Conservation (phyloP, 2,113 vertebrate species). For the Forbesichthys agassizii region DNA sequence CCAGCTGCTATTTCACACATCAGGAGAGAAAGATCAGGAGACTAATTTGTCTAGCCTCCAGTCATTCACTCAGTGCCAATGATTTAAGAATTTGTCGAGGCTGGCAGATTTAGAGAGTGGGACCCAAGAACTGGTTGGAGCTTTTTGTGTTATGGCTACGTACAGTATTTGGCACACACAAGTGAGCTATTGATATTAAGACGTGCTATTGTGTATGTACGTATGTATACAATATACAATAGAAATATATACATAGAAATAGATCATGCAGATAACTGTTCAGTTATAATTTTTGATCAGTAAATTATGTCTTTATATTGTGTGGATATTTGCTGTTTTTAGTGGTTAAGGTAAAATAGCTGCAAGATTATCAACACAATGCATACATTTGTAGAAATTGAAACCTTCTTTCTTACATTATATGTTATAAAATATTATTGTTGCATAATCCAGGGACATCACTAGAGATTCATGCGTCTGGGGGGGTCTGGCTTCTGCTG, state of each 20-base stretch:
- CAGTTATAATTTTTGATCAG: too few species aligned
- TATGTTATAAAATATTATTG: neutral
- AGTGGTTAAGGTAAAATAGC: neutral
- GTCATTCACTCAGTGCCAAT: neutral
- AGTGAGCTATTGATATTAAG: too few species aligned
- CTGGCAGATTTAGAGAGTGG: constrained; percentile 30
- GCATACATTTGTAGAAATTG: too few species aligned
- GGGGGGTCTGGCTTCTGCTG: too few species aligned
- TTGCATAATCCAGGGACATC: neutral
- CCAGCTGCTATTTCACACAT: neutral
- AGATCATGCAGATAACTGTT: too few species aligned
- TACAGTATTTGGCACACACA: neutral
- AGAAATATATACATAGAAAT: too few species aligned
- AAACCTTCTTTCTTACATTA: neutral
- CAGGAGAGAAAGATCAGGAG: constrained; percentile 9
- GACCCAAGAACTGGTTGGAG: constrained; percentile 8
- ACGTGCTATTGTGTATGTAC: too few species aligned
- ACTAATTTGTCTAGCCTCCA: constrained; percentile 13
- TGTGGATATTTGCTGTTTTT: neutral
- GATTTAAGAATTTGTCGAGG: constrained; percentile 21
- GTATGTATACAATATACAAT: too few species aligned
- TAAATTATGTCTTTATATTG: too few species aligned
- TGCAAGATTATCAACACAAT: neutral
- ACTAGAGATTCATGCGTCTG: too few species aligned
- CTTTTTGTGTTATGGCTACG: neutral